These are phyloP conservation scores for Scomber scombrus DNA, from an alignment of 2,113 vertebrate species.

Conservation along the genomic window DNA sequence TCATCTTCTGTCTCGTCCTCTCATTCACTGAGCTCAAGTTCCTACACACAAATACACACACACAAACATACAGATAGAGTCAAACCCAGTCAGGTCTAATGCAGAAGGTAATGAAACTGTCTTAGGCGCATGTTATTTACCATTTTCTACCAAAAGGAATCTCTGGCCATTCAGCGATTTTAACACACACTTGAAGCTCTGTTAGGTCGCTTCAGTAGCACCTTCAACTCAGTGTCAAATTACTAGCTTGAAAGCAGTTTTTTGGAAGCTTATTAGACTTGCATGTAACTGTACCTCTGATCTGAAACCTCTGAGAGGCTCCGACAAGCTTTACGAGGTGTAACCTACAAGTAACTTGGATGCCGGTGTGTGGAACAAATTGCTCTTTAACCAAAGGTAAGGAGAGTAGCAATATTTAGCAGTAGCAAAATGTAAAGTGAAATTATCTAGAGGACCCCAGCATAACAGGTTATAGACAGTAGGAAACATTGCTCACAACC, in stretches of 20 bases:
- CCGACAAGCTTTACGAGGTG: neutral
- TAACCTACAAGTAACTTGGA: neutral
- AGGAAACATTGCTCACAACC: too few species aligned
- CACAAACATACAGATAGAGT: constrained; percentile 4
- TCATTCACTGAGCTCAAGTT: constrained; percentile 96
- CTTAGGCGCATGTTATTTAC: too few species aligned
- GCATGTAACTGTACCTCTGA: neutral
- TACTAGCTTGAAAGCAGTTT: neutral
- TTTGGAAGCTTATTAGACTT: neutral
- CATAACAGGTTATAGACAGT: too few species aligned
- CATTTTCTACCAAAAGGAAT: too few species aligned
- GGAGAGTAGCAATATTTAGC: too few species aligned
- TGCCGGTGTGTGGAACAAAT: too few species aligned
- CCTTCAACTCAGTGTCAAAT: neutral
- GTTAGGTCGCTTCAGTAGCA: too few species aligned
- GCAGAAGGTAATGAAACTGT: neutral
- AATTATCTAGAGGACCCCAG: too few species aligned
- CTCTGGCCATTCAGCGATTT: neutral
- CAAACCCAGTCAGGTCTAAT: neutral
- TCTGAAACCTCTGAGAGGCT: neutral
- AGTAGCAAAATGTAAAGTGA: too few species aligned
- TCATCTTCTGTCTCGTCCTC: constrained; percentile 94
- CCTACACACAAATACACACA: constrained; percentile 73
- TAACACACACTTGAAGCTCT: neutral
- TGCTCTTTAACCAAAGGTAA: too few species aligned